Evolutionary conservation across 2,888 invertebrate genomes (phyloP), one percentile per base, ranked within the genome.

Genomic region (Brenthis ino): DNA sequence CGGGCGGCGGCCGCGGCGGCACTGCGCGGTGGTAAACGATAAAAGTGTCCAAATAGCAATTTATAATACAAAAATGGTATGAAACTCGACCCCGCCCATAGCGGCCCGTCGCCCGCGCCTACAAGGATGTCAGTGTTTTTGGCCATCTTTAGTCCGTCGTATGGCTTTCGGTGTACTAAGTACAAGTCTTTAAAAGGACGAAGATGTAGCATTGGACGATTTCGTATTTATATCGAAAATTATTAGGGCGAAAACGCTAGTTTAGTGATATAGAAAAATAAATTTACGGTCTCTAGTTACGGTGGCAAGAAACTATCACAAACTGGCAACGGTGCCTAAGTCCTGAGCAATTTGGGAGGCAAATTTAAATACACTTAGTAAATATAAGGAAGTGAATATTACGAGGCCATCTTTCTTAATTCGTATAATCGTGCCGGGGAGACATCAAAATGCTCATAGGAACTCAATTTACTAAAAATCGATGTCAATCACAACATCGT

Each of bases 121-220:
- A 72, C 73, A 60, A 67, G 77, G 70, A 77, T 74, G 77, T 80
- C 78, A 79, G 75, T 77, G 60, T 71, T 69, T 78, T 74, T 75
- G 79, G 82, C 79, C 73, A 70, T 77, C 75, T 78, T 77, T 78
- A 78, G 79, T 82, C 82, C 83, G 83, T 85, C 85, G 79, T 79
- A 81, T 80, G 83, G 82, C 81, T 76, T 80, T 77, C 78, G 75
- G 77, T 85, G 89, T 88, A 91, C 91, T 91, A 88, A 86, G 89
- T 91, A 92, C 92, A 80, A 93, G 93, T 93, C 93, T 92, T 92
- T 86, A 82, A 75, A 82, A 90, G 93, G 93, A 93, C 93, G 93
- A 92, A 92, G 91, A 90, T 91, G 85, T 91, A 83, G 86, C 79
- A 83, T 84, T 92, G 92, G 92, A 92, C 91, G 91, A 90, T 88